phyloP scores from a whole-genome alignment of 2,888 invertebrate genomes.

The Tinea pellionella region DNA sequence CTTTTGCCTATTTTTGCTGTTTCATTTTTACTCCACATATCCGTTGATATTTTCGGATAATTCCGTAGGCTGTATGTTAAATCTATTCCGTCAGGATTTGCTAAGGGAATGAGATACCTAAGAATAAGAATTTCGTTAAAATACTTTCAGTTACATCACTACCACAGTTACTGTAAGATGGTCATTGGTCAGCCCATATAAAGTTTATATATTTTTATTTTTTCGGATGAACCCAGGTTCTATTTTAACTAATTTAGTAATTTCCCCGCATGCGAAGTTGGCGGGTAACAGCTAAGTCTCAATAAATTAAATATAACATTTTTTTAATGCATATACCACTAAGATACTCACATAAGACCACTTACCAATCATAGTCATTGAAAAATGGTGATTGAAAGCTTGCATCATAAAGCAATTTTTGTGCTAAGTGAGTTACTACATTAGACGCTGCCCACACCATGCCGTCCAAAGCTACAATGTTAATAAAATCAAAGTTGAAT shows the following conservation, averaged over 20 bases:
- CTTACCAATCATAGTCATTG: slow-evolving; percentile 58
- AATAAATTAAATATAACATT: too few species aligned
- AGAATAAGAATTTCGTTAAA: too few species aligned
- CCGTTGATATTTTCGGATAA: slow-evolving; percentile 26
- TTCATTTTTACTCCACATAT: slow-evolving; percentile 38
- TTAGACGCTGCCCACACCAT: slow-evolving; percentile 59
- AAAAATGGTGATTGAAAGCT: slow-evolving; percentile 58
- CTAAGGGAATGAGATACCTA: slow-evolving; percentile 56
- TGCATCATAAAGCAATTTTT: slow-evolving; percentile 45
- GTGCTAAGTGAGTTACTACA: slow-evolving; percentile 44
- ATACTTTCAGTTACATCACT: too few species aligned
- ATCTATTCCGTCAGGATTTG: slow-evolving; percentile 50
- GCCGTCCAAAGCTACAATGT: slow-evolving; percentile 40
- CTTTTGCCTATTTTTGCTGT: slow-evolving; percentile 30
- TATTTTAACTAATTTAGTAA: too few species aligned
- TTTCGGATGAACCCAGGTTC: too few species aligned
- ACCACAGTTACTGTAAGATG: too few species aligned
- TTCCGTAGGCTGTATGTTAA: slow-evolving; percentile 37
- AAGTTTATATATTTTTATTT: too few species aligned
- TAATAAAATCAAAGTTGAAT: not conserved
- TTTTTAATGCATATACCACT: too few species aligned
- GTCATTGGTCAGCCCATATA: too few species aligned
- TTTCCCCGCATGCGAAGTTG: too few species aligned
- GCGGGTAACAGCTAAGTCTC: too few species aligned
- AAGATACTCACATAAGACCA: too few species aligned